These are phyloP conservation scores for Polyodon spathula DNA, from an alignment of 2,113 vertebrate species.

Conservation along the genomic window DNA sequence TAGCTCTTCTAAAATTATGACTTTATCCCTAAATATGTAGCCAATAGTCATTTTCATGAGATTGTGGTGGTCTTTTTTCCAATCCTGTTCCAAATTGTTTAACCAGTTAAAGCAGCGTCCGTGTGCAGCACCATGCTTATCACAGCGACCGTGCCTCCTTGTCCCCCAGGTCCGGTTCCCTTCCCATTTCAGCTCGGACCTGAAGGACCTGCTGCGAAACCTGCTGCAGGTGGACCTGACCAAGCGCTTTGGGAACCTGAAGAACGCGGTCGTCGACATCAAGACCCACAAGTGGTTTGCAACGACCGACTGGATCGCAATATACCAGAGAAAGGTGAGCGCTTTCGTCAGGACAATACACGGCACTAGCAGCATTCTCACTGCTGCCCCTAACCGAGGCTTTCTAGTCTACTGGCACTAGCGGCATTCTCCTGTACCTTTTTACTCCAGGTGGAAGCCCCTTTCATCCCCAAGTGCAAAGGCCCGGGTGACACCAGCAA, in stretches of 20 bases:
- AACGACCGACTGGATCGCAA: slow-evolving; percentile 84
- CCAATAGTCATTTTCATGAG: too few relatives aligned
- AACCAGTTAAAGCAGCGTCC: background rate
- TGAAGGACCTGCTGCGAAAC: slow-evolving; percentile 87
- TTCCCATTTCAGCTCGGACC: slow-evolving; percentile 84
- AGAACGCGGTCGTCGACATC: slow-evolving; percentile 84
- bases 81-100: too few relatives aligned
- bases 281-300: slow-evolving; percentile 88
- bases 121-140: background rate
- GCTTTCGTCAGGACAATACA: background rate
- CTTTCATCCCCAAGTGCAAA: slow-evolving; percentile 87
- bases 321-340: slow-evolving; percentile 81
- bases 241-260: slow-evolving; percentile 83
- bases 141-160: background rate
- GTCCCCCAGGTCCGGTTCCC: slow-evolving; percentile 70
- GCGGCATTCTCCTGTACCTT: slow-evolving; percentile 3
- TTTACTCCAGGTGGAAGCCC: slow-evolving; percentile 70
- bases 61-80: background rate
- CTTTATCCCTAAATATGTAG: too few relatives aligned
- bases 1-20: too few relatives aligned
- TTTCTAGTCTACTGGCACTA: background rate
- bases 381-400: too few relatives aligned
- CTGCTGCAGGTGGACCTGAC: slow-evolving; percentile 86
- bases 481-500: slow-evolving; percentile 88
- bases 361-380: too few relatives aligned